phyloP scores from a whole-genome alignment of 2,888 invertebrate genomes.

The Ctenicera cuprea region DNA sequence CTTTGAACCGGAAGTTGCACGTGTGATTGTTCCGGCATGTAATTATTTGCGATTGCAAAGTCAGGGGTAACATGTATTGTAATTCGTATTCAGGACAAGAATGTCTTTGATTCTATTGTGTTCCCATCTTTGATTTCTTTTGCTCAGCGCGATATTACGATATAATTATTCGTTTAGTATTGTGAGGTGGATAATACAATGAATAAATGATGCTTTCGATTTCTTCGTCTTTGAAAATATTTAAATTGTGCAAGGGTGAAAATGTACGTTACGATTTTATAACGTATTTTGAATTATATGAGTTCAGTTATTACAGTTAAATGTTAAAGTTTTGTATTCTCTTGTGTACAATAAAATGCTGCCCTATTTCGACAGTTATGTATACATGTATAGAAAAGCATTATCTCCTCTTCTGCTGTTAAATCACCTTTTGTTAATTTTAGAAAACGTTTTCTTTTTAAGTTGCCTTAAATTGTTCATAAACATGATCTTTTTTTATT shows the following conservation, averaged over 20 bases:
- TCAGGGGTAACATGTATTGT: slow-evolving; percentile 53
- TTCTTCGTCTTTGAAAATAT: slow-evolving; percentile 38
- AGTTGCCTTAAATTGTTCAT: no score
- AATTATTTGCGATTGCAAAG: slow-evolving; percentile 53
- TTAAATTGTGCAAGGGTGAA: slow-evolving; percentile 48
- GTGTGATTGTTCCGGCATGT: slow-evolving; percentile 60
- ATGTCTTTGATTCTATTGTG: slow-evolving; percentile 53
- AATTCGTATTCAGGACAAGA: slow-evolving; percentile 46
- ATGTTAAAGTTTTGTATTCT: no score
- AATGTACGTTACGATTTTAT: slow-evolving; percentile 45
- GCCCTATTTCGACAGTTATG: no score
- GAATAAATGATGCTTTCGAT: slow-evolving; percentile 44
- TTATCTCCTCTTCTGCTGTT: no score
- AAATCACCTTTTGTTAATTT: no score
- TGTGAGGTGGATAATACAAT: slow-evolving; percentile 39
- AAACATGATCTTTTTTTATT: no score
- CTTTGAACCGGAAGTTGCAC: slow-evolving; percentile 68
- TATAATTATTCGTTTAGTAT: slow-evolving; percentile 52
- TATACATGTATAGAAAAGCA: no score
- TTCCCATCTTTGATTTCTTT: slow-evolving; percentile 49
- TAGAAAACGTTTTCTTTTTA: no score
- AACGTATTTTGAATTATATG: slow-evolving; percentile 24
- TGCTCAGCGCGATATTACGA: slow-evolving; percentile 39
- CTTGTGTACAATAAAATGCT: no score
- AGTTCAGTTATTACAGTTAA: no score